Conservation (phyloP, 2,113 vertebrate genomes). For the Excalfactoria chinensis region DNA sequence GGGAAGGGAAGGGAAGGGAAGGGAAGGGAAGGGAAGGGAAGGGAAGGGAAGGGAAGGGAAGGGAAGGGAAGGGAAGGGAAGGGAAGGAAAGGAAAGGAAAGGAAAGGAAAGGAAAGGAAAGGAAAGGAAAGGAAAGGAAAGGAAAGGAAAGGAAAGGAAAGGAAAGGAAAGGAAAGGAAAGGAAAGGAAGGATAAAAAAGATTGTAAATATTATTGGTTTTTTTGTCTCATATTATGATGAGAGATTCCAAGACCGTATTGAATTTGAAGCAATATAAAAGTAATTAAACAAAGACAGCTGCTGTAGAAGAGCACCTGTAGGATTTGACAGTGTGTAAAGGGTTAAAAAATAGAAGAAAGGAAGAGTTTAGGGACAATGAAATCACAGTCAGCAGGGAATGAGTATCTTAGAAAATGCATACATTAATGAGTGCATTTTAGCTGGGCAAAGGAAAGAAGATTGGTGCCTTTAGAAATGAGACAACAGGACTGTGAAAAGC, state of each 20-base stretch:
- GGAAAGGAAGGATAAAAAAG: no score
- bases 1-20: background rate
- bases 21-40: no score
- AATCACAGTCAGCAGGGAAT: background rate
- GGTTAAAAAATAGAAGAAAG: background rate
- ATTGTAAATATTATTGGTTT: background rate
- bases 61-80: no score
- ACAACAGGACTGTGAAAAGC: background rate
- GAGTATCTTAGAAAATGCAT: background rate
- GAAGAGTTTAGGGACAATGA: background rate
- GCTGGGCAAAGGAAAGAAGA: background rate
- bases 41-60: no score
- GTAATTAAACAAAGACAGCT: background rate
- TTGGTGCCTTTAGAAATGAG: background rate
- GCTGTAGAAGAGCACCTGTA: background rate
- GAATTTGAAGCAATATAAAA: background rate
- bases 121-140: no score
- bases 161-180: background rate
- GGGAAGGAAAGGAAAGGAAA: no score
- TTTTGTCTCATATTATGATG: background rate
- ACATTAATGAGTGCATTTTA: background rate
- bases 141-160: no score
- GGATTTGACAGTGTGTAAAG: background rate
- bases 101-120: no score
- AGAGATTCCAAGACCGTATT: background rate